phyloP scores from a whole-genome alignment of 1,140 invertebrate species.

The Thaumatotibia leucotreta region DNA sequence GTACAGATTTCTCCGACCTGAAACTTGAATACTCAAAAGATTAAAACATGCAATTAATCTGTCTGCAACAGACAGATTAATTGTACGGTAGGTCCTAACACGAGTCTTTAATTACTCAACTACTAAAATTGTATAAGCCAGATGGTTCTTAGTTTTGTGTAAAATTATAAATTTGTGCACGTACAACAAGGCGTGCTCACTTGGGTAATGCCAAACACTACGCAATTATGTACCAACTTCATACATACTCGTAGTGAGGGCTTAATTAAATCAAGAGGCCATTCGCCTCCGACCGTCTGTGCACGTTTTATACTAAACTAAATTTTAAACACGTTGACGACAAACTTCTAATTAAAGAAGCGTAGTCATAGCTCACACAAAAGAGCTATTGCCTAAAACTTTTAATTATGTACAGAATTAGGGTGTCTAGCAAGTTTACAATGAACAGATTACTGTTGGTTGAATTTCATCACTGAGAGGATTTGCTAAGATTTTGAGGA shows the following conservation, averaged over 20 bases:
- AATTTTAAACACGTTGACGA: background rate
- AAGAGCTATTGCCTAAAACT: background rate
- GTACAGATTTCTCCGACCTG: no score
- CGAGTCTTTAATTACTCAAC: no score
- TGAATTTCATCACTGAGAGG: no score
- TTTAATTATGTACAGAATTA: background rate
- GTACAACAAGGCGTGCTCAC: background rate
- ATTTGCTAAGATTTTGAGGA: no score
- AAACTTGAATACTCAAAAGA: no score
- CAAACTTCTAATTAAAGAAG: no score
- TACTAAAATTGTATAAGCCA: no score
- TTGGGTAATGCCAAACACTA: background rate
- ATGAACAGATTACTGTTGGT: background rate
- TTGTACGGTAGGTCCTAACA: no score
- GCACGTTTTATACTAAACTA: background rate
- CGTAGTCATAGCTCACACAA: background rate
- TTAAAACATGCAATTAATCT: no score
- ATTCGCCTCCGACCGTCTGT: background rate
- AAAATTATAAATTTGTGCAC: background rate
- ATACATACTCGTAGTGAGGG: background rate
- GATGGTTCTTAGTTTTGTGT: background rate
- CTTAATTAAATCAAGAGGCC: background rate
- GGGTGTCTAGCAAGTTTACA: background rate
- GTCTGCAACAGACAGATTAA: no score
- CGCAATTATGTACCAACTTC: background rate